Conservation (phyloP, 2,888 invertebrate genomes). For the Metopia argyrocephala region DNA sequence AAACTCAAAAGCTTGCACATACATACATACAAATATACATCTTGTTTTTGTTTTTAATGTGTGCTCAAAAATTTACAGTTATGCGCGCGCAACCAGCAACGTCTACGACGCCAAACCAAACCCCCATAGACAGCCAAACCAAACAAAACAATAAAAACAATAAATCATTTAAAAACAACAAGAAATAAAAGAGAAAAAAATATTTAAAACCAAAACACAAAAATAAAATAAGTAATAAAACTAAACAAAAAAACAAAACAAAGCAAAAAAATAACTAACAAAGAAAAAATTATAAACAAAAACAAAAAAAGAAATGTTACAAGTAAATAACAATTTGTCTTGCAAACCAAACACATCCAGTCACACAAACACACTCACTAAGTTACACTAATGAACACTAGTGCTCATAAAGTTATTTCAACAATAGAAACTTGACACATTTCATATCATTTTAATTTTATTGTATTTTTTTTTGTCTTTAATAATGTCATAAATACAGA, state of each 20-base stretch:
- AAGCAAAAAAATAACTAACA: background rate
- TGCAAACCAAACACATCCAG: background rate
- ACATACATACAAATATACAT: slow-evolving; percentile 19
- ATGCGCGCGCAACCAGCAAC: slow-evolving; percentile 55
- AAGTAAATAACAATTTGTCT: slow-evolving; percentile 45
- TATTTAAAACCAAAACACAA: too few species aligned
- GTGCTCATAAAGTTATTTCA: too few species aligned
- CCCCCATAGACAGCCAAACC: slow-evolving; percentile 51
- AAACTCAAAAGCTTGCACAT: slow-evolving; percentile 47
- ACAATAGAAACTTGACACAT: too few species aligned
- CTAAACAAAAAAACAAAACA: slow-evolving; percentile 10
- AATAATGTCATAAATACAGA: too few species aligned
- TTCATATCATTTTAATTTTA: too few species aligned
- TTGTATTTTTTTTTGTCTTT: too few species aligned
- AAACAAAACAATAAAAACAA: slow-evolving; percentile 56
- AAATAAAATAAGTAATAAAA: slow-evolving; percentile 48
- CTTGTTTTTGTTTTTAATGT: slow-evolving; percentile 37
- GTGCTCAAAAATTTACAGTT: slow-evolving; percentile 54
- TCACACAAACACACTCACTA: background rate
- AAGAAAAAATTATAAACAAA: background rate
- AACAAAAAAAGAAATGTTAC: slow-evolving; percentile 21
- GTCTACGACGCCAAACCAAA: slow-evolving; percentile 44
- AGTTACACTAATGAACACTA: background rate
- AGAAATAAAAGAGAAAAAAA: slow-evolving; percentile 22
- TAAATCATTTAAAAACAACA: slow-evolving; percentile 53